Conservation (phyloP, 2,888 invertebrate species). For the Schrankia costaestrigalis region DNA sequence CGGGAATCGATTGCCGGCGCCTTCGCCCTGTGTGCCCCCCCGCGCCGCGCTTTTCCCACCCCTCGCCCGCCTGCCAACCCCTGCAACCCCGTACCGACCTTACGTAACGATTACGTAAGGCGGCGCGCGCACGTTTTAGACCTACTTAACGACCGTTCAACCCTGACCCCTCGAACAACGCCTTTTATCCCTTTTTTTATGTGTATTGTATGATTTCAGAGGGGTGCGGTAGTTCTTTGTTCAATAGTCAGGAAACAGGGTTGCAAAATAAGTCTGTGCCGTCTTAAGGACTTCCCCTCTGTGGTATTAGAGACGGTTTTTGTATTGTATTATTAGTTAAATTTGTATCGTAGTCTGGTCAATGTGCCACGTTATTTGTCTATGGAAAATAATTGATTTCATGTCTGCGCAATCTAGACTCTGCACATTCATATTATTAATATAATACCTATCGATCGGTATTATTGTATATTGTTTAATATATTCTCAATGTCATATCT, state of each 20-base stretch:
- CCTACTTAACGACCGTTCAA: conserved; percentile 43
- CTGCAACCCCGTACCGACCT: conserved; percentile 59
- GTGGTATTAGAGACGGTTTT: conserved; percentile 22
- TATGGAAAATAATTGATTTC: conserved; percentile 48
- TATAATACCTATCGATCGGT: too few species aligned
- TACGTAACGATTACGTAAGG: conserved; percentile 76
- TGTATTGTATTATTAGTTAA: conserved; percentile 1
- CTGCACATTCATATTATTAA: conserved; percentile 5
- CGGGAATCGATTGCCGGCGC: conserved; percentile 67
- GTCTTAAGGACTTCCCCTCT: conserved; percentile 4
- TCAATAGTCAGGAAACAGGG: conserved; percentile 31
- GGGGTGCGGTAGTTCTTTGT: conserved; percentile 33
- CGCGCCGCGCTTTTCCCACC: conserved; percentile 32
- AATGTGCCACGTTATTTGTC: conserved; percentile 40
- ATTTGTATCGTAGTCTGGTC: conserved; percentile 28
- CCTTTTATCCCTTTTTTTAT: conserved; percentile 8
- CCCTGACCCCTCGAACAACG: conserved; percentile 28
- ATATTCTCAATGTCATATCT: not conserved
- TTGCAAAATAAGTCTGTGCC: conserved; percentile 29
- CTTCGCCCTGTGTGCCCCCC: conserved; percentile 52
- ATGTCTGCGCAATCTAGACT: conserved; percentile 37
- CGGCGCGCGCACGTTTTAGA: conserved; percentile 66
- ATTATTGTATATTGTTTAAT: conserved; percentile 2
- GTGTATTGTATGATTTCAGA: conserved; percentile 6
- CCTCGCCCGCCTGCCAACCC: conserved; percentile 45